These are phyloP conservation scores for Chydorus sphaericus DNA, from an alignment of 2,888 invertebrate genomes.

Conservation along the genomic window DNA sequence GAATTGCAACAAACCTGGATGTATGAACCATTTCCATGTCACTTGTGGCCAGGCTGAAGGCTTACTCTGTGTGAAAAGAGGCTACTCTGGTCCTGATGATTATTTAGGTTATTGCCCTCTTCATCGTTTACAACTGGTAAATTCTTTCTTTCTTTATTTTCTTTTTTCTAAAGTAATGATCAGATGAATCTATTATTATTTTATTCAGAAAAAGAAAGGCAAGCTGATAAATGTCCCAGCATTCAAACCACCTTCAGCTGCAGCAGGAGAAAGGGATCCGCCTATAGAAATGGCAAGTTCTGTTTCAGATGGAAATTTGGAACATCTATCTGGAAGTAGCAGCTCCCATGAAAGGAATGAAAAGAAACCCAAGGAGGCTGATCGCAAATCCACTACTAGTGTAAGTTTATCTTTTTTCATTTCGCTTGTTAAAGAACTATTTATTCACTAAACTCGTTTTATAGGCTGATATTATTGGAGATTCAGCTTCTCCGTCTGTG, in stretches of 20 bases:
- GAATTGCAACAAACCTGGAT: conserved; percentile 94
- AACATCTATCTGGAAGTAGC: conserved; percentile 14
- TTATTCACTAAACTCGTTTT: background rate
- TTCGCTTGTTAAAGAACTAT: background rate
- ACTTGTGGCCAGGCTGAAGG: conserved; percentile 93
- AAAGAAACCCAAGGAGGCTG: conserved; percentile 7
- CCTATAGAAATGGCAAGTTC: conserved; percentile 58
- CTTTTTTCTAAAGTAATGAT: too few relatives aligned
- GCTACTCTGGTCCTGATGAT: conserved; percentile 89
- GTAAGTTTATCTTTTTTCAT: background rate
- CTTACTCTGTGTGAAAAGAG: conserved; percentile 88
- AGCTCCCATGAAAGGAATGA: conserved; percentile 30
- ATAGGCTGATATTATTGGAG: background rate
- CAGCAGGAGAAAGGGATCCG: conserved; percentile 70
- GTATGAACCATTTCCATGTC: conserved; percentile 93
- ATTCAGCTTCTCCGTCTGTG: background rate
- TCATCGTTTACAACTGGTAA: conserved; percentile 88
- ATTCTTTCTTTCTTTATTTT: conserved; percentile 27
- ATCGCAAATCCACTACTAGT: background rate
- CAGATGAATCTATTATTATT: background rate
- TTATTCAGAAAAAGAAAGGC: conserved; percentile 66
- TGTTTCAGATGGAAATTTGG: conserved; percentile 4
- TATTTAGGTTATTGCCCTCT: conserved; percentile 96
- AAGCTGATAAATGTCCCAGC: conserved; percentile 92
- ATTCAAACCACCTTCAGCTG: conserved; percentile 77